Evolutionary conservation across 2,888 invertebrate genomes (phyloP).

Genomic region (Hybos culiciformis): DNA sequence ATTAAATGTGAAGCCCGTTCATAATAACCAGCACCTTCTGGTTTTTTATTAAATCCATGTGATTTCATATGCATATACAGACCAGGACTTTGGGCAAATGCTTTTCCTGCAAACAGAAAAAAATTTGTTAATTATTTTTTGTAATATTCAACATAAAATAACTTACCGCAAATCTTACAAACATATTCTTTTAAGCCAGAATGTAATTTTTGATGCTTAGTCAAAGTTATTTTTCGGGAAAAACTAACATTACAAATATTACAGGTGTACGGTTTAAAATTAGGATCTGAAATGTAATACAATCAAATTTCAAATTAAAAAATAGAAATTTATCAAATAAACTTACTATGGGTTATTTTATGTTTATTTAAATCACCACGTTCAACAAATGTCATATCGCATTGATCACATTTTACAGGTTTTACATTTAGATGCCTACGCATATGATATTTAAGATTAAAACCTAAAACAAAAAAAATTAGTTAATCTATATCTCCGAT

Average conservation of each 20-base stretch:
- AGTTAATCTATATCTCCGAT: too few species aligned
- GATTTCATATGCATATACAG: slow-evolving; percentile 1
- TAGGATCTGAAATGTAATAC: too few species aligned
- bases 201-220: slow-evolving; percentile 9
- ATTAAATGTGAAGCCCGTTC: slow-evolving; percentile 1
- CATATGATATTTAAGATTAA: slow-evolving; percentile 9
- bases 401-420: slow-evolving; percentile 7
- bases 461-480: too few species aligned
- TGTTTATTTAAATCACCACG: slow-evolving; percentile 1
- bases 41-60: background rate
- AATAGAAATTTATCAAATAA: too few species aligned
- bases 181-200: slow-evolving; percentile 16
- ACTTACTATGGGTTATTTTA: background rate
- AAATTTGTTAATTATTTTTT: too few species aligned
- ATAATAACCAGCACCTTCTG: slow-evolving; percentile 2
- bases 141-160: slow-evolving; percentile 4
- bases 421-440: slow-evolving; percentile 9
- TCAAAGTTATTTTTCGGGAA: slow-evolving; percentile 7
- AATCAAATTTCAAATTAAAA: too few species aligned
- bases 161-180: slow-evolving; percentile 12
- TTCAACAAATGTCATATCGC: slow-evolving; percentile 8
- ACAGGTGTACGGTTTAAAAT: slow-evolving; percentile 8
- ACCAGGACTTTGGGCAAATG: background rate
- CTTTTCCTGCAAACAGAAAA: too few species aligned
- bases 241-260: slow-evolving; percentile 8